Percentiles rank a stretch among this genome's conserved stretches.
These are phyloP conservation scores for Alviniconcha marisindica DNA, from an alignment of 1,140 invertebrate species.

Conservation along the genomic window DNA sequence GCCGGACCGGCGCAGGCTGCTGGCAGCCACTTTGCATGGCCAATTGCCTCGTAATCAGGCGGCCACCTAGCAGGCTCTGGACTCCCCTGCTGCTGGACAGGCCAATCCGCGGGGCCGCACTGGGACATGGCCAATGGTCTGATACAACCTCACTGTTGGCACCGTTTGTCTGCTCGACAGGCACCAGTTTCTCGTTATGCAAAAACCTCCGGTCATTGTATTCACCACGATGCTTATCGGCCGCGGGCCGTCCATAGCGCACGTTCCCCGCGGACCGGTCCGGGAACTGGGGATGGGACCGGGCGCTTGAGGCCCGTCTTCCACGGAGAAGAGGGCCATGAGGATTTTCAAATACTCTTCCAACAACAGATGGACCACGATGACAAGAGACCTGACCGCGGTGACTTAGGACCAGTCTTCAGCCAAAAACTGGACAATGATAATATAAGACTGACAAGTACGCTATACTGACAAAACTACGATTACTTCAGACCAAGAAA, in stretches of 20 bases:
- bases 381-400: not conserved
- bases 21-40: slow-evolving; percentile 37
- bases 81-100: too few species aligned
- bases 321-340: not conserved
- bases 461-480: too few species aligned
- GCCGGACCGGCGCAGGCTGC: not conserved
- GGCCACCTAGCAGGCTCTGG: not conserved
- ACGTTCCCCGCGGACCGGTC: not conserved
- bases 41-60: slow-evolving; percentile 39
- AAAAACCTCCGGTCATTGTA: not conserved
- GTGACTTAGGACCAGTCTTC: too few species aligned
- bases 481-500: too few species aligned
- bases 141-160: not conserved
- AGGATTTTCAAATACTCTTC: not conserved
- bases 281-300: too few species aligned
- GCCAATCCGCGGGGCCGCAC: not conserved
- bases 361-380: too few species aligned
- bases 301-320: too few species aligned
- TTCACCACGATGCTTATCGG: slow-evolving; percentile 21
- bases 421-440: too few species aligned
- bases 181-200: not conserved
- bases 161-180: not conserved
- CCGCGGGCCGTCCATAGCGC: too few species aligned
- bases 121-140: not conserved
- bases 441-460: too few species aligned